Percentiles rank a stretch among this genome's conserved stretches.
These are phyloP conservation scores for Poecilia velifera DNA, from an alignment of 2,797 vertebrate species.

Conservation along the genomic window DNA sequence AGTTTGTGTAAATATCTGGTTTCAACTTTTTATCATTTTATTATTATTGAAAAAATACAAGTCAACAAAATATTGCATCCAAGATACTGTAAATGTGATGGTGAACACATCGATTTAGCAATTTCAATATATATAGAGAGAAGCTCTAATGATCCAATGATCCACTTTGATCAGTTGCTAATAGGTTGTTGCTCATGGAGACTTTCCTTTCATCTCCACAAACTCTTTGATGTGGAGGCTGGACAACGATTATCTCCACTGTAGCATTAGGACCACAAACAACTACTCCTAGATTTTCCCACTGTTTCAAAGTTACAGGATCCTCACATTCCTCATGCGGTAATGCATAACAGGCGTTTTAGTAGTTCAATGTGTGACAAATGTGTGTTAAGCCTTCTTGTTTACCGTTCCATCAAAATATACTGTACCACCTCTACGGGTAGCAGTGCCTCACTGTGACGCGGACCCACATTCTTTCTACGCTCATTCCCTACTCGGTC, in stretches of 20 bases:
- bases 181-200: background rate
- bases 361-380: background rate
- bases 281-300: background rate
- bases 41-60: background rate
- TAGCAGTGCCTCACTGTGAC: background rate
- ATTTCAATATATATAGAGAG: background rate
- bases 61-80: background rate
- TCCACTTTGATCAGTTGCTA: background rate
- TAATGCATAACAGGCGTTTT: background rate
- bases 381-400: constrained; percentile 3
- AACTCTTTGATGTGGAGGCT: background rate
- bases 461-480: constrained; percentile 32
- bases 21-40: background rate
- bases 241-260: background rate
- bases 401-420: background rate
- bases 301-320: background rate
- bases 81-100: background rate
- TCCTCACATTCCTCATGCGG: background rate
- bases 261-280: background rate
- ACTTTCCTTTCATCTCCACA: background rate
- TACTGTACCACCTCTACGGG: background rate
- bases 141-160: too few relatives aligned
- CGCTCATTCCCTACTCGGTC: constrained; percentile 9
- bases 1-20: background rate
- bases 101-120: background rate